Percentiles rank a stretch among this genome's conserved stretches.
phyloP scores from a whole-genome alignment of 2,113 vertebrate species.

The Cnemophilus loriae region DNA sequence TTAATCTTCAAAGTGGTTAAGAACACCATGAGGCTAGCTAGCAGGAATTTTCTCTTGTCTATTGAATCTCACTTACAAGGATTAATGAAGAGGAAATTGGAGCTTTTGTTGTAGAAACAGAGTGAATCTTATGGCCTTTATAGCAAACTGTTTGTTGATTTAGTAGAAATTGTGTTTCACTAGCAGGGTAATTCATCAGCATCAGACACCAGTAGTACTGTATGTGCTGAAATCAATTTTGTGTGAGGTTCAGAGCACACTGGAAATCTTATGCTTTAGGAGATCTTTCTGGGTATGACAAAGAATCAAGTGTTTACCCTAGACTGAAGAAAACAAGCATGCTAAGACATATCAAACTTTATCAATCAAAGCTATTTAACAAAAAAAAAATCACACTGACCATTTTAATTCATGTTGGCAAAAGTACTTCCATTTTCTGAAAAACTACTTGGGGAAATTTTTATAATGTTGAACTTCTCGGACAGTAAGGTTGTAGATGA shows the following conservation, averaged over 20 bases:
- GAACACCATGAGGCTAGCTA: background rate
- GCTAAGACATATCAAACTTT: background rate
- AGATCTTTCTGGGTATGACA: background rate
- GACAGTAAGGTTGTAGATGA: background rate
- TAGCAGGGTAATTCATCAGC: constrained; percentile 70
- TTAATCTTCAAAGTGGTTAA: constrained; percentile 1
- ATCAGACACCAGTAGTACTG: constrained; percentile 45
- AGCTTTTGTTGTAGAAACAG: constrained; percentile 60
- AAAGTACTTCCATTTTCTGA: background rate
- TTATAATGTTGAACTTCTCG: background rate
- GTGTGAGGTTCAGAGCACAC: constrained; percentile 38
- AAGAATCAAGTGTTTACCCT: constrained; percentile 40
- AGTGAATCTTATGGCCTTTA: constrained; percentile 63
- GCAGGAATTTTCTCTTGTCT: constrained; percentile 44
- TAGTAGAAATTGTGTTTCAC: constrained; percentile 73
- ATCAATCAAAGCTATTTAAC: constrained; percentile 43
- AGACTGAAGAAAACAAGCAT: background rate
- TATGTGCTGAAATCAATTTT: constrained; percentile 71
- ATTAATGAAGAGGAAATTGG: constrained; percentile 67
- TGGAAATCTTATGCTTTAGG: constrained; percentile 44
- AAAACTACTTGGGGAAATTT: background rate
- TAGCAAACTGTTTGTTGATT: constrained; percentile 76
- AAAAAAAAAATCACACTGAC: background rate
- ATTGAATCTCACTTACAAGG: constrained; percentile 60
- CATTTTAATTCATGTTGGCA: background rate